A percentile compares a stretch with the other conserved stretches of the same genome.
Evolutionary conservation across 2,888 invertebrate genomes (phyloP).

Genomic region (Gymnocheta viridis): DNA sequence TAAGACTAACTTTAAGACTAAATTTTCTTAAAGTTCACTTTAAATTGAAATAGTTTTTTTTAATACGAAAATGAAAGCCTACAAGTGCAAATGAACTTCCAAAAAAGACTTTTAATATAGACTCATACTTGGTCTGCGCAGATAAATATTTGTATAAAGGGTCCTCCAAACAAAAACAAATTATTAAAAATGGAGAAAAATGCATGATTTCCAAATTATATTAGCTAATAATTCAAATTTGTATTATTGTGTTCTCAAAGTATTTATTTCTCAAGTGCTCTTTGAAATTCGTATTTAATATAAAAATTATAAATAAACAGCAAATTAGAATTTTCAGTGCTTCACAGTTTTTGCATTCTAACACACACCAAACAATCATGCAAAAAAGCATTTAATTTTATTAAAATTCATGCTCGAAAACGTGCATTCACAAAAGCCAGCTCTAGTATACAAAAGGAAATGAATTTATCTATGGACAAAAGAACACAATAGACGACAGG

Average conservation of each 20-base stretch:
- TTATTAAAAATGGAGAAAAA: too few relatives aligned
- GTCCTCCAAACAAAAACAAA: too few relatives aligned
- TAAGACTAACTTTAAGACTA: too few relatives aligned
- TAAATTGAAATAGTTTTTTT: too few relatives aligned
- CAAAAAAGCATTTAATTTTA: conserved; percentile 51
- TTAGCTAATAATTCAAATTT: too few relatives aligned
- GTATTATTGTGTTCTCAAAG: neutral
- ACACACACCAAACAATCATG: conserved; percentile 22
- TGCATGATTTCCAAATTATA: too few relatives aligned
- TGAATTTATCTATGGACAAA: conserved; percentile 1
- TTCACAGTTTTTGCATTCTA: conserved; percentile 37
- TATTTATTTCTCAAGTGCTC: neutral
- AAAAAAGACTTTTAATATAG: too few relatives aligned
- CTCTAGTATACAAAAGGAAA: neutral
- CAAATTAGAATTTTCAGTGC: conserved; percentile 2
- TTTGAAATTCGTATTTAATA: neutral
- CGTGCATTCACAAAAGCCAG: neutral
- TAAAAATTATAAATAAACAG: conserved; percentile 8
- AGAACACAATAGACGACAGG: neutral
- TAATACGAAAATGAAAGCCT: too few relatives aligned
- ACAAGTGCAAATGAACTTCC: too few relatives aligned
- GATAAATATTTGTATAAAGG: too few relatives aligned
- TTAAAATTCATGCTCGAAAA: conserved; percentile 11
- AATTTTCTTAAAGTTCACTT: too few relatives aligned
- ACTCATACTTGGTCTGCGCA: too few relatives aligned